Percentiles rank a stretch among this genome's conserved stretches.
Evolutionary conservation across 2,888 invertebrate species (phyloP).

Genomic region (Chalcosyrphus nemorum): DNA sequence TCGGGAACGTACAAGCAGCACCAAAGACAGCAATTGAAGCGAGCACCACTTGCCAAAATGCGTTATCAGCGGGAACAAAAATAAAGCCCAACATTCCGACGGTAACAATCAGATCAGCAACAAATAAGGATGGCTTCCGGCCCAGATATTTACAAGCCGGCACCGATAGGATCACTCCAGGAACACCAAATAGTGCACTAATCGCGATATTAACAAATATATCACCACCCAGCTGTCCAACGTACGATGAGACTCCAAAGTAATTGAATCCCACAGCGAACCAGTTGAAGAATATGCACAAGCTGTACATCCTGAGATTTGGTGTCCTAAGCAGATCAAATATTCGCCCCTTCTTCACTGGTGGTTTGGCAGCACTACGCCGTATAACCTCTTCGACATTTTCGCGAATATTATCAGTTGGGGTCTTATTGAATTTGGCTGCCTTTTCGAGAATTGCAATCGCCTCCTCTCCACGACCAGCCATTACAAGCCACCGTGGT

Average conservation of each 20-base stretch:
- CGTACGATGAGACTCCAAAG: conserved; percentile 93
- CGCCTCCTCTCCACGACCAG: conserved; percentile 85
- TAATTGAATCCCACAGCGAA: conserved; percentile 88
- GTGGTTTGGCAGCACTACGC: not conserved
- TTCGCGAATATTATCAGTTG: conserved; percentile 82
- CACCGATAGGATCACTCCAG: conserved; percentile 84
- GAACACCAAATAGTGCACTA: conserved; percentile 86
- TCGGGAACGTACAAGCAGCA: conserved; percentile 90
- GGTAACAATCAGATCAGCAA: conserved; percentile 85
- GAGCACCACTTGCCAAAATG: not conserved
- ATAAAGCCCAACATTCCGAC: conserved; percentile 87
- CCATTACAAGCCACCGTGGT: conserved; percentile 88
- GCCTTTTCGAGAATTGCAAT: conserved; percentile 84
- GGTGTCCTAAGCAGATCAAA: conserved; percentile 86
- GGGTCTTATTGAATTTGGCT: conserved; percentile 83
- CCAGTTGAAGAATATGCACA: conserved; percentile 82
- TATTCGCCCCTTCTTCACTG: conserved; percentile 81
- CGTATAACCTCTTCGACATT: conserved; percentile 83
- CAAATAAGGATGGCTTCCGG: conserved; percentile 86
- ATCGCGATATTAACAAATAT: conserved; percentile 91
- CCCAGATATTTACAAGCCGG: conserved; percentile 86
- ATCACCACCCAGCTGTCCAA: conserved; percentile 89
- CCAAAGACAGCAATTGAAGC: conserved; percentile 89
- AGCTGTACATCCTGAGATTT: conserved; percentile 85
- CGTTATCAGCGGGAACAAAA: conserved; percentile 82